Percentiles rank a stretch among this genome's conserved stretches.
phyloP scores from a whole-genome alignment of 2,888 invertebrate species.

The Agapostemon virescens region DNA sequence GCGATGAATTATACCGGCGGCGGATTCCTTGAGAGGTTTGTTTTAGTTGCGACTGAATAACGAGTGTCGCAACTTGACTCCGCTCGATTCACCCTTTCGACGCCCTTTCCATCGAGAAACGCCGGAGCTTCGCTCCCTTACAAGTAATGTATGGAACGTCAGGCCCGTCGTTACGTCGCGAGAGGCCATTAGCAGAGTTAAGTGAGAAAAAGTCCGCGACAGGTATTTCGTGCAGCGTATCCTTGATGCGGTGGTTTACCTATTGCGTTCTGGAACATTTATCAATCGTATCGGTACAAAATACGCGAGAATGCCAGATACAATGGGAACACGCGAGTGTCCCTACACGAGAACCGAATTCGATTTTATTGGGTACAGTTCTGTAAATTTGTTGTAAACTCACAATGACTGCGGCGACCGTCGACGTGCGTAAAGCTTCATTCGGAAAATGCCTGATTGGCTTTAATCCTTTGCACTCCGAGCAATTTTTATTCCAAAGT shows the following conservation, averaged over 20 bases:
- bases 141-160: slow-evolving; percentile 70
- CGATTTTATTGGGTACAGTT: too few species aligned
- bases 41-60: slow-evolving; percentile 58
- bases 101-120: slow-evolving; percentile 51
- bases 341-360: too few species aligned
- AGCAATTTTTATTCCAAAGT: too few species aligned
- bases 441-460: too few species aligned
- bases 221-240: slow-evolving; percentile 30
- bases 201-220: slow-evolving; percentile 60
- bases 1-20: slow-evolving; percentile 21
- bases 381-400: too few species aligned
- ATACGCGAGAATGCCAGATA: neutral
- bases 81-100: slow-evolving; percentile 54
- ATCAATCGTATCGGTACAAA: neutral
- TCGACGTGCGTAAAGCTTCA: too few species aligned
- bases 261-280: slow-evolving; percentile 32
- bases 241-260: slow-evolving; percentile 7
- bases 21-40: slow-evolving; percentile 44
- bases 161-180: slow-evolving; percentile 69
- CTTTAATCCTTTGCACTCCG: too few species aligned
- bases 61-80: slow-evolving; percentile 57
- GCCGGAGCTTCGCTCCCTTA: slow-evolving; percentile 13
- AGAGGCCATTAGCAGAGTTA: slow-evolving; percentile 69
- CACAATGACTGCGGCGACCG: too few species aligned
- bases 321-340: neutral